Percentiles rank a stretch among this genome's conserved stretches.
phyloP scores from a whole-genome alignment of 2,113 vertebrate species.

The Dasyurus viverrinus region DNA sequence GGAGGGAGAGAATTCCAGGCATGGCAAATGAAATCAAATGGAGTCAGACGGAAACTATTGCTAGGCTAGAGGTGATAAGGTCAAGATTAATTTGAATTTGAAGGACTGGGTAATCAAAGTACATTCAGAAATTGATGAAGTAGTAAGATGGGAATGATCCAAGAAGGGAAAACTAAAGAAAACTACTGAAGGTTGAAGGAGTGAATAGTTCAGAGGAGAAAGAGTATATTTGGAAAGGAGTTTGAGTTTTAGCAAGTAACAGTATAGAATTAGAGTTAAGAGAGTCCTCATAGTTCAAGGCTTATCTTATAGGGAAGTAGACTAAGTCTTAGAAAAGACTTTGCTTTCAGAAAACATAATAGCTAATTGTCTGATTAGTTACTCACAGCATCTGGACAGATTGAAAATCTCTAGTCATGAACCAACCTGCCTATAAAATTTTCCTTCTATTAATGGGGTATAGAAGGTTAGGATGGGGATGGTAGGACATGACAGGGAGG shows the following conservation, averaged over 20 bases:
- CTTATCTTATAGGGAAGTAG: not conserved
- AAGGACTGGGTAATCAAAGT: not conserved
- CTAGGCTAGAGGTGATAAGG: not conserved
- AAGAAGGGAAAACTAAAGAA: not conserved
- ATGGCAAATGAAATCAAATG: not conserved
- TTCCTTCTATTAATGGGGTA: too few relatives aligned
- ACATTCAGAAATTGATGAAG: not conserved
- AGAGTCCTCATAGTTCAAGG: too few relatives aligned
- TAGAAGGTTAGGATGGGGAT: not conserved
- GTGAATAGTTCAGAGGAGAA: not conserved
- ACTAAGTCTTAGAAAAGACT: not conserved
- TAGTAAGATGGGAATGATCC: too few relatives aligned
- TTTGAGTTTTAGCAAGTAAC: not conserved
- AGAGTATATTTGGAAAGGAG: not conserved
- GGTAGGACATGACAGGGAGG: too few relatives aligned
- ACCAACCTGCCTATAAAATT: not conserved
- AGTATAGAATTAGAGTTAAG: not conserved
- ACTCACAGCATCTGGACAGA: not conserved
- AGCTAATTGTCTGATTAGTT: not conserved
- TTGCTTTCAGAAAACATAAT: not conserved
- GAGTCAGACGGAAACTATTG: not conserved
- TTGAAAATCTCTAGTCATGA: not conserved
- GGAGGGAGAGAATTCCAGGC: too few relatives aligned
- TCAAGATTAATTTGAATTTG: not conserved
- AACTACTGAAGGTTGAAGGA: not conserved